Base-by-base conservation (phyloP, 92 coral and sea anemone genomes). In the Plumapathes pennacea region DNA sequence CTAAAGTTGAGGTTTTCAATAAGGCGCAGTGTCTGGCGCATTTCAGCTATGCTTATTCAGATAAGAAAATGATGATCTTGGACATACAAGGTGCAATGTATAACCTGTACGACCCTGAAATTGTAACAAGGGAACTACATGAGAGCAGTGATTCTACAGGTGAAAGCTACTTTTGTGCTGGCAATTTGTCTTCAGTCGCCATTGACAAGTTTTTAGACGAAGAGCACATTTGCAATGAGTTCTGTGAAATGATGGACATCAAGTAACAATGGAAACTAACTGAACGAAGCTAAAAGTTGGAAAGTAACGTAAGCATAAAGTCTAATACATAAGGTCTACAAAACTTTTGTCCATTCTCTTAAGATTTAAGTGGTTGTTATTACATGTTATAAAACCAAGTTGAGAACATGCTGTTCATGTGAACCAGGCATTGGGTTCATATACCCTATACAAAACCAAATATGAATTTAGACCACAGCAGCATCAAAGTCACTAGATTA, bases 81-180 rank as follows among this genome's bases (percentile, higher is more conserved):
- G 74, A 70, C 36, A 23, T 78, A 10, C 79, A 68, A 43, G 71
- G 77, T 25, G 58, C 65, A 13, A 11, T 7, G 34, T 77, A 18
- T 32, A 54, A 60, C 17, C 54, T 78, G 51, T 78, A 70, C 22
- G 85, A 78, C 38, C 84, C 72, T 12, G 79, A 78, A 71, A 72
- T 62, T 32, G 67, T 79, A 36, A 78, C 79, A 5, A n/a, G 20
- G n/a, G 46, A 69, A 31, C 60, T 53, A 5, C 15, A 11, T 1
- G 6, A 21, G 17, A 30, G 12, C 28, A 42, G 48, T 54, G 44
- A 31, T 13, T 40, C 41, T 24, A 38, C 58, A 25, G 34, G 45
- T 17, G 20, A n/a, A n/a, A n/a, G 14, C 27, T 52, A 73, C 26
- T 73, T 73, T 44, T 75, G 82, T 41, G 57, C 50, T 32, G 84